These are phyloP conservation scores for Tachina lurida DNA, from an alignment of 2,888 invertebrate genomes.

Conservation along the genomic window DNA sequence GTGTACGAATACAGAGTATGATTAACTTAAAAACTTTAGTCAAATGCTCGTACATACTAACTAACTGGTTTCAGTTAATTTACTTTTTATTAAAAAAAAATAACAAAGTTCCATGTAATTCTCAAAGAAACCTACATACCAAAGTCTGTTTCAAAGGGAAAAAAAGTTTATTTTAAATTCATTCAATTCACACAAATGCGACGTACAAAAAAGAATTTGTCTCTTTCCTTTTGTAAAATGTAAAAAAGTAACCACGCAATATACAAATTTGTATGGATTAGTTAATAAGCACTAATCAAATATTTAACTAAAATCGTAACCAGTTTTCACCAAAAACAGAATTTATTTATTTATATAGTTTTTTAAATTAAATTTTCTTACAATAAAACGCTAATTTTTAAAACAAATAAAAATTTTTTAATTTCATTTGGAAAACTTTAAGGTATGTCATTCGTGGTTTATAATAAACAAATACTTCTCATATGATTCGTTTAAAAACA, in stretches of 20 bases:
- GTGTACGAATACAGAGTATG: no score
- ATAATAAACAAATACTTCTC: no score
- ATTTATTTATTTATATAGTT: background rate
- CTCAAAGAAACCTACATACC: conserved; percentile 38
- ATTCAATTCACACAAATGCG: background rate
- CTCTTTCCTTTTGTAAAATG: conserved; percentile 7
- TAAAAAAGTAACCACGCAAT: conserved; percentile 33
- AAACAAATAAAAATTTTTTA: no score
- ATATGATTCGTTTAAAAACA: no score
- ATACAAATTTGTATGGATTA: background rate
- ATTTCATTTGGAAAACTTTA: no score
- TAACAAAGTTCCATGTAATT: background rate
- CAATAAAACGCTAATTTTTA: no score
- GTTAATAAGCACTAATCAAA: conserved; percentile 20
- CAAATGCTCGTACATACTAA: background rate
- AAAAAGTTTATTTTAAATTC: background rate
- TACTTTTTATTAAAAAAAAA: background rate
- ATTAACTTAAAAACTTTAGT: background rate
- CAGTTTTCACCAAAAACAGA: conserved; percentile 47
- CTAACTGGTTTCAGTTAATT: conserved; percentile 35
- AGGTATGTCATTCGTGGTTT: no score
- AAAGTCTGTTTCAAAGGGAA: conserved; percentile 35
- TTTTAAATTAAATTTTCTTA: no score
- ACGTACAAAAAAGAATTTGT: conserved; percentile 66
- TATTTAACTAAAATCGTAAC: conserved; percentile 55